Conservation (phyloP, 2,113 vertebrate genomes). For the Drymodes brunneopygia region DNA sequence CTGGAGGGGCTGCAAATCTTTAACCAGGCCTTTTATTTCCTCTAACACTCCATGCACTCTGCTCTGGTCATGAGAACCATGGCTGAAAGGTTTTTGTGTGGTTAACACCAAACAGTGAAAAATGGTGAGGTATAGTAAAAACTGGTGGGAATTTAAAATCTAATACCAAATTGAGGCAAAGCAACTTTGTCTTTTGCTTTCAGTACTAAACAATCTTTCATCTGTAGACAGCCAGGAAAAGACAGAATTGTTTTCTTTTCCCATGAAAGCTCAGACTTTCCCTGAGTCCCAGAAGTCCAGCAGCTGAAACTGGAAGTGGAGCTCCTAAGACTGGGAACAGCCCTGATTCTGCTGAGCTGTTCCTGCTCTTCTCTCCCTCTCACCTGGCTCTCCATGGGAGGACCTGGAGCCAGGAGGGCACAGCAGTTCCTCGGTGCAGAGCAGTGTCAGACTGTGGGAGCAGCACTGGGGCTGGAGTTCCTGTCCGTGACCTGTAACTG, state of each 20-base stretch:
- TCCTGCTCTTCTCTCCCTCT: neutral
- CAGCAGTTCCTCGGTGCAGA: neutral
- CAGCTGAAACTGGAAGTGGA: neutral
- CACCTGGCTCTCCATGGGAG: neutral
- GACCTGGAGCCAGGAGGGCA: neutral
- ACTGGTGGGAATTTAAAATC: neutral
- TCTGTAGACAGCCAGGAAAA: neutral
- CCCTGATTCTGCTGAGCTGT: neutral
- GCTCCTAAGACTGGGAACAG: neutral
- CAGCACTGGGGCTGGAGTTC: neutral
- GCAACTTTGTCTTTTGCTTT: neutral
- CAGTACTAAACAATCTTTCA: neutral
- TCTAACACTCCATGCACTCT: neutral
- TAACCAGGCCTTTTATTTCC: neutral
- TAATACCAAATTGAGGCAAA: neutral
- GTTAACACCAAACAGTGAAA: neutral
- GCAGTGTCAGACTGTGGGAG: neutral
- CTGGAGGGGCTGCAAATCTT: constrained; percentile 17
- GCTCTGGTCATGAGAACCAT: neutral
- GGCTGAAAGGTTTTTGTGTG: neutral
- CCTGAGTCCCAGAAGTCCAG: neutral
- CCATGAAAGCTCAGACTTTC: neutral
- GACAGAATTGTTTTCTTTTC: neutral
- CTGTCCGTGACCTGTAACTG: neutral
- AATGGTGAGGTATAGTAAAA: neutral